phyloP scores from a whole-genome alignment of 2,797 vertebrate species.

The Diplodus puntazzo region DNA sequence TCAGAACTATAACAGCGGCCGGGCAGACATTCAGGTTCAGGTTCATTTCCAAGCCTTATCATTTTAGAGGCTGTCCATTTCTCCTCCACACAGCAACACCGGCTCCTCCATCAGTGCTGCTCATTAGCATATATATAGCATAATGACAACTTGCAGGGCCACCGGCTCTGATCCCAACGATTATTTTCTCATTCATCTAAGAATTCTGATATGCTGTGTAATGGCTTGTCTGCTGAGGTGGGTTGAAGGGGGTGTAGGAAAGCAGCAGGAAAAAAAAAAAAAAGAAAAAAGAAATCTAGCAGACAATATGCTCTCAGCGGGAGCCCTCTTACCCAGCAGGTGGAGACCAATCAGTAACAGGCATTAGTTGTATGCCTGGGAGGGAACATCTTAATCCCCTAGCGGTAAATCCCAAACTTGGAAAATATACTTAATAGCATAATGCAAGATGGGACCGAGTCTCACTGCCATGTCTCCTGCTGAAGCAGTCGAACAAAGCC shows the following conservation, averaged over 20 bases:
- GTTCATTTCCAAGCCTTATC: slow-evolving; percentile 83
- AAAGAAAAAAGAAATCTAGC: slow-evolving; percentile 27
- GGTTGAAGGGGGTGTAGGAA: slow-evolving; percentile 50
- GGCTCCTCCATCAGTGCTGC: slow-evolving; percentile 79
- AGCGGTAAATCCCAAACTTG: slow-evolving; percentile 70
- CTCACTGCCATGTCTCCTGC: slow-evolving; percentile 62
- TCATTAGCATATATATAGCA: slow-evolving; percentile 87
- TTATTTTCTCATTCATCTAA: slow-evolving; percentile 87
- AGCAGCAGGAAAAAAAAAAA: not conserved
- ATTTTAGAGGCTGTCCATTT: slow-evolving; percentile 82
- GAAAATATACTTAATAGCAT: slow-evolving; percentile 70
- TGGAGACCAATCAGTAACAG: slow-evolving; percentile 64
- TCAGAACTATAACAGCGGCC: slow-evolving; percentile 80
- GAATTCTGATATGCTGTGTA: slow-evolving; percentile 82
- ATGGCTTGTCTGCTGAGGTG: slow-evolving; percentile 80
- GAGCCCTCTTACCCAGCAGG: slow-evolving; percentile 65
- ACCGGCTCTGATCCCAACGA: slow-evolving; percentile 83
- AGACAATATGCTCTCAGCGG: slow-evolving; percentile 73
- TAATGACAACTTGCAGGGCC: slow-evolving; percentile 84
- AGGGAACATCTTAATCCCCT: slow-evolving; percentile 76
- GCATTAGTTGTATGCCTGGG: slow-evolving; percentile 70
- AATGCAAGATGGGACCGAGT: slow-evolving; percentile 65
- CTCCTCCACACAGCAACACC: slow-evolving; percentile 79
- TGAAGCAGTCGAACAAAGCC: slow-evolving; percentile 67
- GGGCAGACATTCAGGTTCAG: slow-evolving; percentile 78